Conservation (phyloP, 2,888 invertebrate genomes). For the Plutella xylostella region DNA sequence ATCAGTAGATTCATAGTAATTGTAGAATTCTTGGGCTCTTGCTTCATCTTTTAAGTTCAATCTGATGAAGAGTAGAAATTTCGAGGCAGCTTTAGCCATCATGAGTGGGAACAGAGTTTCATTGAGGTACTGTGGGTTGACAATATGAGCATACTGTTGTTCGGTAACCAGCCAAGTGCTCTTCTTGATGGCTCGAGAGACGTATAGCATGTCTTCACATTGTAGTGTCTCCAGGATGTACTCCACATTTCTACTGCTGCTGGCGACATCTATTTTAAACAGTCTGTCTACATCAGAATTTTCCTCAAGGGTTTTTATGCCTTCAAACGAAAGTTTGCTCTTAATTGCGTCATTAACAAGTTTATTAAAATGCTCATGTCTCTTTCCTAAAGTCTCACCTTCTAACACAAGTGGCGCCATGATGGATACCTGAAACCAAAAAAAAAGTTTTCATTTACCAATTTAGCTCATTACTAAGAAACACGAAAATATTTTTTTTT, state of each 20-base stretch:
- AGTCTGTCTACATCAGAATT: slow-evolving; percentile 34
- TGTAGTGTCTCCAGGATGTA: slow-evolving; percentile 38
- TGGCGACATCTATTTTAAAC: slow-evolving; percentile 42
- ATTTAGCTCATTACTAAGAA: too few species aligned
- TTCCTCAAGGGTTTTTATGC: slow-evolving; percentile 10
- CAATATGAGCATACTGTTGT: slow-evolving; percentile 33
- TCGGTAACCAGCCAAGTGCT: slow-evolving; percentile 43
- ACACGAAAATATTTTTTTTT: too few species aligned
- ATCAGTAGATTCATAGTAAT: slow-evolving; percentile 28
- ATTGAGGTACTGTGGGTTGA: slow-evolving; percentile 42
- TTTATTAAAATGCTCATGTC: slow-evolving; percentile 23
- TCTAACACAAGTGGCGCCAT: slow-evolving; percentile 34
- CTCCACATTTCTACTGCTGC: slow-evolving; percentile 31
- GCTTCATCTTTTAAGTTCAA: slow-evolving; percentile 35
- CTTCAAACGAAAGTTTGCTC: slow-evolving; percentile 6
- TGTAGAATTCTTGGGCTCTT: slow-evolving; percentile 41
- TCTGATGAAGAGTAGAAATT: slow-evolving; percentile 37
- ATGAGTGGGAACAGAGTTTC: slow-evolving; percentile 35
- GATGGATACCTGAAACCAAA: slow-evolving; percentile 8
- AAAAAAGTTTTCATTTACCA: neutral
- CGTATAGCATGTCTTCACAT: slow-evolving; percentile 39
- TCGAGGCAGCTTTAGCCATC: slow-evolving; percentile 36
- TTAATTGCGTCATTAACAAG: slow-evolving; percentile 18
- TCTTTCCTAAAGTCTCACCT: slow-evolving; percentile 28
- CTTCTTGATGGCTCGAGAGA: slow-evolving; percentile 39